Percentiles rank a stretch among this genome's conserved stretches.
Conservation (phyloP, 2,113 vertebrate species). For the Arenaria interpres region DNA sequence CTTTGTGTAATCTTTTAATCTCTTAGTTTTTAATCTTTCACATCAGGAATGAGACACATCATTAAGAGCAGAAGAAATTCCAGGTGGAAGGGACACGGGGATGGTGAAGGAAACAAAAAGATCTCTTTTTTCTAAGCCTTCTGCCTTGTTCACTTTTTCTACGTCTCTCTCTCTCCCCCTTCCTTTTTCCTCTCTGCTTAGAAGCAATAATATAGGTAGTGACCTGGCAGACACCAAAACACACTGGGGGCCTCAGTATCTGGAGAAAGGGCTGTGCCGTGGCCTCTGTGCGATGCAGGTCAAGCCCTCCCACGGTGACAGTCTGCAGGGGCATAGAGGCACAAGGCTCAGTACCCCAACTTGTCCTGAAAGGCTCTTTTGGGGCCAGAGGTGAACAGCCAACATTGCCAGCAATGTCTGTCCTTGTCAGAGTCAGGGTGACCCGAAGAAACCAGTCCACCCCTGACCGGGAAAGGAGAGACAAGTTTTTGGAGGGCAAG, state of each 20-base stretch:
- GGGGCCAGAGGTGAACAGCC: background rate
- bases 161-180: background rate
- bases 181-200: background rate
- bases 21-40: slow-evolving; percentile 67
- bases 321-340: rapidly evolving
- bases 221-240: background rate
- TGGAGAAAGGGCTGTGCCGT: background rate
- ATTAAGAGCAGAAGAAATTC: background rate
- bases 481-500: background rate
- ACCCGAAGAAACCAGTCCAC: background rate
- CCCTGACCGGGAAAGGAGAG: background rate
- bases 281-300: background rate
- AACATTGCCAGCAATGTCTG: background rate
- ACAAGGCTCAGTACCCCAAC: background rate
- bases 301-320: background rate
- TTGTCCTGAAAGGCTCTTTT: background rate
- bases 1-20: slow-evolving; percentile 74
- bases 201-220: background rate
- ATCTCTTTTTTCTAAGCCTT: background rate
- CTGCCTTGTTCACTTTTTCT: background rate
- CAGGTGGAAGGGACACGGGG: background rate
- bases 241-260: background rate
- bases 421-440: background rate
- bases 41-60: slow-evolving; percentile 37
- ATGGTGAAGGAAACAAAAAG: background rate